Percentiles rank a stretch among this genome's conserved stretches.
phyloP scores from a whole-genome alignment of 2,888 invertebrate genomes.

The Acheta domesticus region DNA sequence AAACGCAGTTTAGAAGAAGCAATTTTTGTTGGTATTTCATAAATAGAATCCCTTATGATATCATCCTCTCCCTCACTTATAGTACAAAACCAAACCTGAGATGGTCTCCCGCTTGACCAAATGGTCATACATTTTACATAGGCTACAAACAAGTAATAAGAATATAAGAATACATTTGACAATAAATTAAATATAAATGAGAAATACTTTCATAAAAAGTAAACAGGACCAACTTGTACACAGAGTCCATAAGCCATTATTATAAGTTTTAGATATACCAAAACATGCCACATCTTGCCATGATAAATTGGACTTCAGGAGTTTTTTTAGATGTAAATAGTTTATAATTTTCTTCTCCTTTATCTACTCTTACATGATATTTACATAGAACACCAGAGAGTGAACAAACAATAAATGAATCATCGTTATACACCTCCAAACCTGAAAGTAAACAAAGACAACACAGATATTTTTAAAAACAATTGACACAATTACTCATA shows the following conservation, averaged over 20 bases:
- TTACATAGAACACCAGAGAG: background rate
- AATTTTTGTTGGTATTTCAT: too few relatives aligned
- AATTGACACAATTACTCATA: background rate
- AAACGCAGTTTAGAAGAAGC: background rate
- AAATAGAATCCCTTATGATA: background rate
- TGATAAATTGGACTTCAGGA: background rate
- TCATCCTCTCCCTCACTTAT: background rate
- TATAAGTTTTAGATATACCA: background rate
- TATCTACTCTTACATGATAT: background rate
- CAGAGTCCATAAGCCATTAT: background rate
- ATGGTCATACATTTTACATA: background rate
- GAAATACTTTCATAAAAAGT: too few relatives aligned
- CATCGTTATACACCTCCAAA: background rate
- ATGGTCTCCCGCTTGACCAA: background rate
- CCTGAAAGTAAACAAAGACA: background rate
- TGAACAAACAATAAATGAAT: background rate
- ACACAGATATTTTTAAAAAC: background rate
- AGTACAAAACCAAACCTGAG: background rate
- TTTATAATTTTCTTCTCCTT: background rate
- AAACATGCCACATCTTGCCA: background rate
- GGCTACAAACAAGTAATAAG: background rate
- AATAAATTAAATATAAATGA: too few relatives aligned
- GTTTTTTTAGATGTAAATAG: background rate
- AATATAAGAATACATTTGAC: too few relatives aligned
- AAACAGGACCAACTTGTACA: background rate